Evolutionary conservation across 1,140 invertebrate genomes (phyloP), one percentile per base, ranked within the genome.

Genomic region (Drosophila arawakana): DNA sequence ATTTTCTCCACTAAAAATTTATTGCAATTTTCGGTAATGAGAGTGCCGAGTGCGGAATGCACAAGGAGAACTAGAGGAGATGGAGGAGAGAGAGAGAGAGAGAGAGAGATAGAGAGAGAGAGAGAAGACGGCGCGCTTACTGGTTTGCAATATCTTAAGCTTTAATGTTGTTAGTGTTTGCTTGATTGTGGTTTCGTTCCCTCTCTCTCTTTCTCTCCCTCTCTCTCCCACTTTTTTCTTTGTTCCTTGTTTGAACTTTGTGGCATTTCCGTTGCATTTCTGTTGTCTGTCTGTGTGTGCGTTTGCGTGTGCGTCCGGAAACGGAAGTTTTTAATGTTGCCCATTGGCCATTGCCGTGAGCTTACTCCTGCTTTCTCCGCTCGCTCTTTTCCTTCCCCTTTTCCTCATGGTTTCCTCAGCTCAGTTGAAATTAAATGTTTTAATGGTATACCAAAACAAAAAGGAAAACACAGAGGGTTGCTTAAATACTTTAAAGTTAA

Each of bases 251-350:
- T 86, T 88, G 83, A 88, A 88, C 83, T 88, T 83, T 88, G 80
- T 88, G 84, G 84, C 80, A 89, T 88, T 88, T 88, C 84, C 83
- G 83, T 58, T 88, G 84, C 83, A 89, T 73, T 88, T 86, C 80
- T 88, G 88, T 88, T 80, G 72, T 41, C 10, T 18, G 61, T 44
- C 61, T 43, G 15, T 43, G 11, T 39, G 50, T 54, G 18, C 47
- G 43, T 57, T 35, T 86, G 75, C 78, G 67, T 67, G 50, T 74
- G 79, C 66, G 66, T 54, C 52, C 80, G 84, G 83, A 88, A 88
- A 88, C 83, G 83, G 83, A 88, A 88, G 83, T 88, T 88, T 88
- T 88, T 88, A 88, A 88, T 88, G 83, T 89, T 88, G 84, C 62
- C 76, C 83, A 80, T 86, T 86, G 79, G 41, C 81, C 54, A 21